These are phyloP conservation scores for Arizona elegans DNA, from an alignment of 2,113 vertebrate genomes.

Conservation along the genomic window DNA sequence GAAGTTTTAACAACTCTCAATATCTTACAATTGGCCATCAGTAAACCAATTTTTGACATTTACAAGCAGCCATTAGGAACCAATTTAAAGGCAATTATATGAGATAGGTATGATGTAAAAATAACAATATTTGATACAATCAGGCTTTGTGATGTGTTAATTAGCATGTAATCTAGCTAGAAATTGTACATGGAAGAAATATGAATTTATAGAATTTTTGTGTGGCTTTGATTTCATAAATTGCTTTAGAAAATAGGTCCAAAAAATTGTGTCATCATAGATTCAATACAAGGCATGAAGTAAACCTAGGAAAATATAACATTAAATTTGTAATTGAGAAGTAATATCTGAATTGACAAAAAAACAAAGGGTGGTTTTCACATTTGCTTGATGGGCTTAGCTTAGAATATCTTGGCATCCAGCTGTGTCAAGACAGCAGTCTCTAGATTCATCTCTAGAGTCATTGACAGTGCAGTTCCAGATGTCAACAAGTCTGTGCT, in stretches of 20 bases:
- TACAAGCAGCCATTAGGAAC: slow-evolving; percentile 58
- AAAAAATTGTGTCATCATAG: not conserved
- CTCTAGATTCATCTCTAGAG: not conserved
- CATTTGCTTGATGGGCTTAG: not conserved
- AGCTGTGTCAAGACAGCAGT: not conserved
- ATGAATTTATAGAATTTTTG: slow-evolving; percentile 9
- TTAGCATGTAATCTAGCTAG: slow-evolving; percentile 47
- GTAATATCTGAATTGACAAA: not conserved
- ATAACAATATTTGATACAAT: slow-evolving; percentile 58
- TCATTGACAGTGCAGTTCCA: not conserved
- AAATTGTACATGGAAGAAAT: slow-evolving; percentile 49
- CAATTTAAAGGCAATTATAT: slow-evolving; percentile 56
- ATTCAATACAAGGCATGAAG: not conserved
- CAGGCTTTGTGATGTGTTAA: slow-evolving; percentile 45
- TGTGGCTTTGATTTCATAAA: slow-evolving; percentile 32
- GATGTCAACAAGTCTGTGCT: not conserved
- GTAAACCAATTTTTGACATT: slow-evolving; percentile 60
- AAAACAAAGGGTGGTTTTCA: not conserved
- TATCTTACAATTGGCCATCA: slow-evolving; percentile 58
- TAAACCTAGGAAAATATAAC: not conserved
- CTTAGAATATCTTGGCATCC: not conserved
- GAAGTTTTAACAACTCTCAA: slow-evolving; percentile 55
- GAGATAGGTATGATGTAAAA: slow-evolving; percentile 58
- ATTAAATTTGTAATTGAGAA: not conserved
- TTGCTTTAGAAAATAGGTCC: not conserved